phyloP scores from a whole-genome alignment of 2,113 vertebrate species.

The Tonatia bakeri region DNA sequence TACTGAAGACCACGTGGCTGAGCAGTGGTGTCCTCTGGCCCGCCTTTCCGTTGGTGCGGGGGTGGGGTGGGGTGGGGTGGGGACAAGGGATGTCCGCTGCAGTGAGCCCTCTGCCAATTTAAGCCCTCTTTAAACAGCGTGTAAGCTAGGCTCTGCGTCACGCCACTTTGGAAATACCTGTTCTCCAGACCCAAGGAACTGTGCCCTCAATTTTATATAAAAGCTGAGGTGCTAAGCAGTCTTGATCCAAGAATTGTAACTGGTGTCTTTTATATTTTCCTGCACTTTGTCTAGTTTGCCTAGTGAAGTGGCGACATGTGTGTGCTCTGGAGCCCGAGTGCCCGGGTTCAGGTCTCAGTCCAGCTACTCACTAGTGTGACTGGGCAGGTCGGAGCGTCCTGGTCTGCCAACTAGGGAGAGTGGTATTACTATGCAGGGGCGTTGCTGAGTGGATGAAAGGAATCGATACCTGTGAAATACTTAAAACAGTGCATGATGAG shows the following conservation, averaged over 20 bases:
- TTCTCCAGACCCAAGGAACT: neutral
- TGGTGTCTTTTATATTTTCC: neutral
- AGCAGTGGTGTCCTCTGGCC: neutral
- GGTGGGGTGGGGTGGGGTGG: accelerated
- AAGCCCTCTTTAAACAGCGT: too few relatives aligned
- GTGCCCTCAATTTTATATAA: neutral
- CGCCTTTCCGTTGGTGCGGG: neutral
- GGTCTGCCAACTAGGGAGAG: neutral
- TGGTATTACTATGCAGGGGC: neutral
- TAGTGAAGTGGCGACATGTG: too few relatives aligned
- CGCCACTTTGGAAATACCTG: neutral
- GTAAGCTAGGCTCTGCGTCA: neutral
- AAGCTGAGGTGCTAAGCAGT: neutral
- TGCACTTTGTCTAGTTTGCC: neutral
- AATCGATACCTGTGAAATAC: neutral
- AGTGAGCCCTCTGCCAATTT: neutral
- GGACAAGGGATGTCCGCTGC: accelerated
- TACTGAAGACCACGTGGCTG: neutral
- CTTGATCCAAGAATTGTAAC: neutral
- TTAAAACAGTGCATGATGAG: neutral
- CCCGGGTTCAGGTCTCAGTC: neutral
- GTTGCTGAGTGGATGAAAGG: neutral
- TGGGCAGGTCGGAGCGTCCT: neutral
- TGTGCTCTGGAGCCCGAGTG: too few relatives aligned
- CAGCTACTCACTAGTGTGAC: neutral